phyloP scores from a whole-genome alignment of 2,888 invertebrate species.

The Calliscelio sp. region DNA sequence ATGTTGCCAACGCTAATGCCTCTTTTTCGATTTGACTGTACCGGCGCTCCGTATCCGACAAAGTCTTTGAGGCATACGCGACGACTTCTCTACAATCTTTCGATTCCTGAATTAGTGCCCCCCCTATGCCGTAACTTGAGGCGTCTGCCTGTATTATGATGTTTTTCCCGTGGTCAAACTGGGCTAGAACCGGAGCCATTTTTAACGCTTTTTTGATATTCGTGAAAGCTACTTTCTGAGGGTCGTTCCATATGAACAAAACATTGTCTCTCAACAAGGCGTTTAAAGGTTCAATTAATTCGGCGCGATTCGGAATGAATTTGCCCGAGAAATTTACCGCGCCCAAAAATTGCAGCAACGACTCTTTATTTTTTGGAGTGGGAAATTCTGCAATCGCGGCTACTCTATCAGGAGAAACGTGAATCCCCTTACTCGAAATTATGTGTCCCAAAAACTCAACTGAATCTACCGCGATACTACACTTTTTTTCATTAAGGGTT shows the following conservation, averaged over 20 bases:
- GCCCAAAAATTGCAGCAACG: constrained; percentile 71
- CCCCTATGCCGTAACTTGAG: constrained; percentile 78
- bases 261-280: background rate
- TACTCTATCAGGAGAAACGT: constrained; percentile 71
- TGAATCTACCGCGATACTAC: constrained; percentile 71
- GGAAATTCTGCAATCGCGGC: constrained; percentile 72
- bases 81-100: background rate
- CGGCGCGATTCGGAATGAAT: constrained; percentile 69
- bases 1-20: constrained; percentile 44
- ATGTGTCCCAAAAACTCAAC: constrained; percentile 77
- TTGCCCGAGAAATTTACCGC: constrained; percentile 74
- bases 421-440: constrained; percentile 73
- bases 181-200: constrained; percentile 77
- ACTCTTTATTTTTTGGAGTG: constrained; percentile 72
- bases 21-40: constrained; percentile 69
- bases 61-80: background rate
- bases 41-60: background rate
- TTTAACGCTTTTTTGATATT: constrained; percentile 77
- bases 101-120: background rate
- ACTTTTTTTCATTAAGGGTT: constrained; percentile 78
- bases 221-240: constrained; percentile 71
- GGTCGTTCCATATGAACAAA: background rate
- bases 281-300: background rate
- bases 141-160: constrained; percentile 78
- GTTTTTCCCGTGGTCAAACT: constrained; percentile 77